Conservation (phyloP, 2,797 vertebrate genomes). For the Crenuchus spilurus region DNA sequence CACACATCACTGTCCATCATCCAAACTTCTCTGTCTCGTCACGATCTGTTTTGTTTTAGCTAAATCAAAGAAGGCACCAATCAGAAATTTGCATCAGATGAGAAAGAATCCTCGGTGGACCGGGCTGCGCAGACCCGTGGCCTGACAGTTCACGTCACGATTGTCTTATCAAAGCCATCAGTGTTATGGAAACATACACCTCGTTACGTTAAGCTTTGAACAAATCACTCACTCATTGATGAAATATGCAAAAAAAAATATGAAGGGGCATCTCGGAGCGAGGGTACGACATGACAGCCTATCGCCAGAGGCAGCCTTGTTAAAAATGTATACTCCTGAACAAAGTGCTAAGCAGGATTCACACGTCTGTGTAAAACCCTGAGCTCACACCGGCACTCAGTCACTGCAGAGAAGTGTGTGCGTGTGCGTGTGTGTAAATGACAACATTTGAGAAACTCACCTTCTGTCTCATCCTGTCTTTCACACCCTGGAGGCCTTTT, state of each 20-base stretch:
- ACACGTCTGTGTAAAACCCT: conserved; percentile 83
- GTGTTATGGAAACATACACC: conserved; percentile 90
- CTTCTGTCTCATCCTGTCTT: conserved; percentile 90
- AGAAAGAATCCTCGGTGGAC: conserved; percentile 44
- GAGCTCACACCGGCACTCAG: conserved; percentile 68
- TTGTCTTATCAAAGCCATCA: conserved; percentile 86
- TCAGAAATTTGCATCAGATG: conserved; percentile 51
- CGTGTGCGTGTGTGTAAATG: conserved; percentile 51
- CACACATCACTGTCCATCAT: conserved; percentile 13
- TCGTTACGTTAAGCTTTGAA: conserved; percentile 85
- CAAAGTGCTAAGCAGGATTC: conserved; percentile 87
- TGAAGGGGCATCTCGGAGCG: conserved; percentile 56
- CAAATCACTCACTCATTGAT: conserved; percentile 83
- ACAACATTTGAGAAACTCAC: conserved; percentile 69
- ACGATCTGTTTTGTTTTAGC: conserved; percentile 32
- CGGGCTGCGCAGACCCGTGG: conserved; percentile 30
- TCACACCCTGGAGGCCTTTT: conserved; percentile 91
- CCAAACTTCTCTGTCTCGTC: conserved; percentile 7
- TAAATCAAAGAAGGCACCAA: conserved; percentile 59
- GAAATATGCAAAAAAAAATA: conserved; percentile 88
- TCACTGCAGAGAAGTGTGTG: conserved; percentile 66
- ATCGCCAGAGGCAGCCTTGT: conserved; percentile 86
- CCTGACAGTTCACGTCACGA: conserved; percentile 72
- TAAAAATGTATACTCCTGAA: conserved; percentile 85
- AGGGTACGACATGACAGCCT: conserved; percentile 81